Conservation (phyloP, 2,113 vertebrate genomes). For the Tragelaphus imberbis region DNA sequence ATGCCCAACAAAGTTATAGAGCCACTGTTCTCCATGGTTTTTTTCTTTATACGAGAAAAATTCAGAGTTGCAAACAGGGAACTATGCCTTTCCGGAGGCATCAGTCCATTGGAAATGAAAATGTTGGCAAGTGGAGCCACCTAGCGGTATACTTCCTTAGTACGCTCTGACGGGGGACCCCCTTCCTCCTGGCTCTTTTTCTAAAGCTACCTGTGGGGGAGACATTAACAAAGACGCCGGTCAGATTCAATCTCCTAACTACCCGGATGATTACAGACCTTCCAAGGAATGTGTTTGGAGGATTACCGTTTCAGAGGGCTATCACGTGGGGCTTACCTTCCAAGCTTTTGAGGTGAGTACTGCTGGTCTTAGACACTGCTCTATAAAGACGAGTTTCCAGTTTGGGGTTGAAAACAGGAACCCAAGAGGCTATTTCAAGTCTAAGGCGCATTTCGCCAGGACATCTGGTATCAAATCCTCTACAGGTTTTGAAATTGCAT, state of each 20-base stretch:
- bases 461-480: neutral
- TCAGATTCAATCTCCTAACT: conserved; percentile 95
- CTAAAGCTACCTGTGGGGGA: conserved; percentile 90
- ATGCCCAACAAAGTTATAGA: neutral
- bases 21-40: neutral
- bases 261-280: conserved; percentile 93
- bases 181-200: conserved; percentile 22
- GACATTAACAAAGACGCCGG: conserved; percentile 86
- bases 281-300: conserved; percentile 93
- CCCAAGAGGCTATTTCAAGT: neutral
- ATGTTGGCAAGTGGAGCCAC: conserved; percentile 31
- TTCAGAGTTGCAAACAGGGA: neutral
- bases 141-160: conserved; percentile 29
- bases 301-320: conserved; percentile 87
- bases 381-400: neutral
- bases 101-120: neutral
- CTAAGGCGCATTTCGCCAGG: neutral
- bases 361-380: neutral
- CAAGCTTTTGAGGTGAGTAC: conserved; percentile 91
- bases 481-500: neutral
- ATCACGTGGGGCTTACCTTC: conserved; percentile 88
- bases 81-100: neutral
- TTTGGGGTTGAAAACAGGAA: neutral
- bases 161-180: neutral
- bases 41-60: neutral